These are phyloP conservation scores for Hyalella azteca DNA, from an alignment of 2,888 invertebrate species.

Conservation along the genomic window DNA sequence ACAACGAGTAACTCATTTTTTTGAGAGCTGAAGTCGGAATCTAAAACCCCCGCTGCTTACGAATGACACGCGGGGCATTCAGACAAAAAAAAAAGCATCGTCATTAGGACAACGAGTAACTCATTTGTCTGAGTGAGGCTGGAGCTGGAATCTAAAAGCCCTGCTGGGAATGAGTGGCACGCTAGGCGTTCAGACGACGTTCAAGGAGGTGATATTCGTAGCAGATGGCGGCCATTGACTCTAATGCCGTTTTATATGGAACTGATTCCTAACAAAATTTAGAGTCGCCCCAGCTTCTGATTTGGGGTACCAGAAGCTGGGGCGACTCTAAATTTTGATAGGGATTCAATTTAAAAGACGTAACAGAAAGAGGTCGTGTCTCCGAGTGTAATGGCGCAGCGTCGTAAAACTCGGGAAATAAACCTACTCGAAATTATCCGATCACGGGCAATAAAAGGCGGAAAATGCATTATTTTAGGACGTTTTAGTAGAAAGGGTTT, in stretches of 20 bases:
- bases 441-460: background rate
- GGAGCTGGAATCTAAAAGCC: background rate
- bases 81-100: too few species aligned
- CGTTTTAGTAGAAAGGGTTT: background rate
- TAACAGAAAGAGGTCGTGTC: conserved; percentile 20
- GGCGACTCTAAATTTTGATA: too few species aligned
- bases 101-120: too few species aligned
- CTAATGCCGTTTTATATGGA: conserved; percentile 6
- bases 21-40: too few species aligned
- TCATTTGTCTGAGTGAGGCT: too few species aligned
- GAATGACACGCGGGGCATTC: too few species aligned
- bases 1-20: too few species aligned
- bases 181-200: background rate
- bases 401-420: conserved; percentile 26
- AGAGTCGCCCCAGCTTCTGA: too few species aligned
- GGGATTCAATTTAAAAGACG: conserved; percentile 32
- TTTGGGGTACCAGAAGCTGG: too few species aligned
- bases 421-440: background rate
- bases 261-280: too few species aligned
- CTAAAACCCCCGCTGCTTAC: too few species aligned
- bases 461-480: conserved; percentile 4
- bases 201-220: background rate
- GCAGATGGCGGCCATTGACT: conserved; percentile 2
- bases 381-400: background rate
- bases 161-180: background rate